Evolutionary conservation across 2,888 invertebrate species (phyloP), one percentile per base, ranked within the genome.

Genomic region (Trichopoda pennipes): DNA sequence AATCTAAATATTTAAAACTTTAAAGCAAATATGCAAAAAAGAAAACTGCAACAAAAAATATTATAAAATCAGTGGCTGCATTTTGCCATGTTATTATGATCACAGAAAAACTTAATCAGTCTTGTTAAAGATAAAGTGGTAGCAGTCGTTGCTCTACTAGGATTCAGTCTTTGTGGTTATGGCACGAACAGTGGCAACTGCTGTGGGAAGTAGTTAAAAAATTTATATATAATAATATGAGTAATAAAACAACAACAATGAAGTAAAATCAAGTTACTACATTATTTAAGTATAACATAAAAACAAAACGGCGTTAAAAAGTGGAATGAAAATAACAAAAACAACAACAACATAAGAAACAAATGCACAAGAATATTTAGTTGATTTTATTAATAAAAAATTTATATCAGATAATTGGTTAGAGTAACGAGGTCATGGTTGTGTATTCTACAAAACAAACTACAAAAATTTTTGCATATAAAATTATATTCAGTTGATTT

Each of bases 91-190:
- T 68, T 61, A 55, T 63, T 51, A 58, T 63, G 38, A 73, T 68
- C 21, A 76, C 72, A 77, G 51, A 56, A 49, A 28, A 81, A 81
- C 81, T 77, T 77, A 81, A 81, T 81, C 68, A 73, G 77, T 68
- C 44, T 81, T 76, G 51, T 81, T 77, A 63, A 61, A 73, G 51
- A 72, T 68, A 56, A 68, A 74, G 58, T 58, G 63, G 12, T 60
- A 53, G 23, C 35, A 16, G 56, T 23, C 17, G 60, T 56, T 66
- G 38, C 74, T 49, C 38, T 42, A 28, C 23, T 70, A 60, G 51
- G 60, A 72, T 16, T 66, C 58, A 70, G 38, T 49, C 53, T 51
- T 38, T 51, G 42, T 35, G 73, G 53, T 55, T 66, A 55, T 78
- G 58, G 32, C 64, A 64, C 44, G 12, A 60, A 61, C 51, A 75